Conservation (phyloP, 1,140 invertebrate species). For the Littorina saxatilis region DNA sequence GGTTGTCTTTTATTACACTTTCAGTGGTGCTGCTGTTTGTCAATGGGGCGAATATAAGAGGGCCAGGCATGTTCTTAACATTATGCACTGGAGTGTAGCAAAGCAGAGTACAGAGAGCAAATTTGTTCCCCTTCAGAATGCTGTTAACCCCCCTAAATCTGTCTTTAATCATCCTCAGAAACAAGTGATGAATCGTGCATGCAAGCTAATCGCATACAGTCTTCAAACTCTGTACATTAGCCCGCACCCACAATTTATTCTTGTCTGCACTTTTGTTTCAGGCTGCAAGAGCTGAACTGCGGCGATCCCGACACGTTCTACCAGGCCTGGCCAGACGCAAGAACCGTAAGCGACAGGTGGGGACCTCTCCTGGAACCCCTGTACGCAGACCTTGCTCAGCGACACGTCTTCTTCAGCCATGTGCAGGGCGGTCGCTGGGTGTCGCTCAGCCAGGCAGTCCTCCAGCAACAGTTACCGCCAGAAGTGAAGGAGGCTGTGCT, state of each 20-base stretch:
- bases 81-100: too few relatives aligned
- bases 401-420: conserved; percentile 9
- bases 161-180: too few relatives aligned
- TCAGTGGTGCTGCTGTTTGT: too few relatives aligned
- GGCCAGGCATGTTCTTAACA: too few relatives aligned
- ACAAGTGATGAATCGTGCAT: too few relatives aligned
- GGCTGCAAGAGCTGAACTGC: not conserved
- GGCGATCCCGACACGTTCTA: conserved; percentile 29
- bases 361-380: conserved; percentile 37
- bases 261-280: not conserved
- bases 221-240: not conserved
- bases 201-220: not conserved
- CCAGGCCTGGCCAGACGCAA: conserved; percentile 36
- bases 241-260: not conserved
- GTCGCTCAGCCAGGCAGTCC: not conserved
- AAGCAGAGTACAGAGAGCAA: not conserved
- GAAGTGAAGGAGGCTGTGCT: conserved; percentile 13
- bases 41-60: too few relatives aligned
- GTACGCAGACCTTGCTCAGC: not conserved
- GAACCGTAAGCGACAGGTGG: conserved; percentile 46
- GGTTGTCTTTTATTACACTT: not conserved
- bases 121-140: too few relatives aligned
- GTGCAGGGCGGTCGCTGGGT: conserved; percentile 1
- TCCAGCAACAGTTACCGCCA: not conserved
- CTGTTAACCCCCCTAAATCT: too few relatives aligned